These are phyloP conservation scores for Oscheius myriophilus DNA, from an alignment of 2,888 invertebrate species.

Conservation along the genomic window DNA sequence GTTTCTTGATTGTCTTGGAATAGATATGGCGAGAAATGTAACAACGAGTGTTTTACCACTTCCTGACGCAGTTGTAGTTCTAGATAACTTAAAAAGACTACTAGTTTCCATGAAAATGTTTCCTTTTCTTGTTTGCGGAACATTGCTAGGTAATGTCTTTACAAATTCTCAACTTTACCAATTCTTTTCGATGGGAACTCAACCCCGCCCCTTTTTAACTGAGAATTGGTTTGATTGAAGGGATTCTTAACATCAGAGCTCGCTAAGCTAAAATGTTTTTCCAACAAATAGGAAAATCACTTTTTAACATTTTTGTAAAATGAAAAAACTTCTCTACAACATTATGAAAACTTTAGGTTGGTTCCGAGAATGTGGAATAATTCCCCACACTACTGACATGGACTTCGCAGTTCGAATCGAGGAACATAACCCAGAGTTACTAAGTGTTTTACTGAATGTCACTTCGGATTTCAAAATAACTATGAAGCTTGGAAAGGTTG, in stretches of 20 bases:
- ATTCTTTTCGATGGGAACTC: too few relatives aligned
- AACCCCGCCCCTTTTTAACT: too few relatives aligned
- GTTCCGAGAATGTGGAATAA: conserved; percentile 42
- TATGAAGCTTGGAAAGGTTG: conserved; percentile 33
- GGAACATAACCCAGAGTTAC: conserved; percentile 28
- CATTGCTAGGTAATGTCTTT: conserved; percentile 31
- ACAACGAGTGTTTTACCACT: conserved; percentile 2
- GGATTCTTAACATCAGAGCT: too few relatives aligned
- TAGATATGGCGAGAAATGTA: conserved; percentile 21
- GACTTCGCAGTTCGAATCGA: conserved; percentile 33
- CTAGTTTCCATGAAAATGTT: conserved; percentile 28
- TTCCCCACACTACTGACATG: conserved; percentile 42
- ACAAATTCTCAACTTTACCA: too few relatives aligned
- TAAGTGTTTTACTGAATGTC: conserved; percentile 20
- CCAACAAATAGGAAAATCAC: too few relatives aligned
- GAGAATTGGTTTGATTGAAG: too few relatives aligned
- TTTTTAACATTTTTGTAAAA: too few relatives aligned
- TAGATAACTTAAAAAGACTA: conserved; percentile 28
- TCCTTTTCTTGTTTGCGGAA: conserved; percentile 37
- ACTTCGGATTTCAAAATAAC: conserved; percentile 22
- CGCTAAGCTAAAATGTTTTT: too few relatives aligned
- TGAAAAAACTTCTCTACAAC: too few relatives aligned
- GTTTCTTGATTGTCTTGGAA: conserved; percentile 27
- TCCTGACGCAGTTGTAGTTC: conserved; percentile 9
- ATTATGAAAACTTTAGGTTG: conserved; percentile 27